Base-by-base conservation (phyloP, 2,113 vertebrate species). In the Emberiza fucata region DNA sequence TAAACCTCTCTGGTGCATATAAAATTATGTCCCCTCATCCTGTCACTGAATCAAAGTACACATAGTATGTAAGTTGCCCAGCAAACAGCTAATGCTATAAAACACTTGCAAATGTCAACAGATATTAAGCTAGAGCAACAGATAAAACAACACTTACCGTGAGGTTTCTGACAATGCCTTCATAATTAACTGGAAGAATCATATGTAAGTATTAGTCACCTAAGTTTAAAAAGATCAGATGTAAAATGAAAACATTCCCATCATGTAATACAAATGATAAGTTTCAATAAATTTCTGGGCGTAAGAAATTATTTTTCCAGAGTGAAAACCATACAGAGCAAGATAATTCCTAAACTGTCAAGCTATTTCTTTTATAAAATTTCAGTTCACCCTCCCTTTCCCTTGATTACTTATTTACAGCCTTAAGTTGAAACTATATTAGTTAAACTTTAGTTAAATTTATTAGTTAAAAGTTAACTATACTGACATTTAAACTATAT, bases 121-220 rank as follows among this genome's bases (percentile, higher is more conserved):
- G 60, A 78, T 83, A 82, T 65, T 39, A 89, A 78, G 17, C 12
- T 23, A 86, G 35, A 79, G 57, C 23, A 90, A 82, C 19, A 82
- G 12, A 21, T 29, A 73, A 72, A 8, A 65, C 0, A 64, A 97
- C 48, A 98, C 99, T 99, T 98, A 99, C 99, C 89, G 99, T 99
- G 96, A 99, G 98, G 94, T 99, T 99, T 97, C 97, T 99, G 95
- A 98, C 96, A 87, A 99, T 68, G 63, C 92, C 97, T 94, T 98
- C 98, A 90, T 99, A 99, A 98, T 99, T 98, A 97, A 99, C 99
- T 99, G 96, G 94, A 98, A 95, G 94, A 96, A 83, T 91, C 85
- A 98, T 64, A 97, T 65, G 95, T 96, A 96, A 97, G 47, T 96
- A 97, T 98, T 97, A 98, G 95, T 89, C 70, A 95, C 87, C 88